A percentile compares a stretch with the other conserved stretches of the same genome.
These are phyloP conservation scores for Pelagia noctiluca DNA, from an alignment of 30 jellyfish, hydroid and myxozoan genomes.

Conservation along the genomic window DNA sequence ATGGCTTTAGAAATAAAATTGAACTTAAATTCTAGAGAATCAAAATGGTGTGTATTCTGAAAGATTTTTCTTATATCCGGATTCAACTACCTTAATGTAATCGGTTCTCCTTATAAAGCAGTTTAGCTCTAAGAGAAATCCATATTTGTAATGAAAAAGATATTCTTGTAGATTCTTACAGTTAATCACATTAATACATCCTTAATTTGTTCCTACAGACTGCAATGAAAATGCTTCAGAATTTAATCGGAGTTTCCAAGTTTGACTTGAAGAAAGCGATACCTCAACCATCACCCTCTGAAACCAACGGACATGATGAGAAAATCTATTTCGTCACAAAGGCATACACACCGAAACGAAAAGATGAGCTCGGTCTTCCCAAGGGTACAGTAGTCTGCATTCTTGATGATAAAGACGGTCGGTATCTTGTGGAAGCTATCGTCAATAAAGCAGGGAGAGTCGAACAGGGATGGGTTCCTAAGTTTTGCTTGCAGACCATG, in stretches of 20 bases:
- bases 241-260: conserved; percentile 58
- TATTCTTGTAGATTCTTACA: too few relatives aligned
- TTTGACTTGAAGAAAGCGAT: conserved; percentile 9
- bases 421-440: conserved; percentile 77
- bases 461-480: conserved; percentile 95
- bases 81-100: too few relatives aligned
- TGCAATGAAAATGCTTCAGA: conserved; percentile 3
- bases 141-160: too few relatives aligned
- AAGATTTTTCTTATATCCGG: too few relatives aligned
- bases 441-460: conserved; percentile 48
- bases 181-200: background rate
- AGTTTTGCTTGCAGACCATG: conserved; percentile 72
- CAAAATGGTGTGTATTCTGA: too few relatives aligned
- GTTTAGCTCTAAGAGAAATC: too few relatives aligned
- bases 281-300: background rate
- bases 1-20: too few relatives aligned
- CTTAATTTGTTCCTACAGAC: background rate
- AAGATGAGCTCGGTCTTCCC: conserved; percentile 80
- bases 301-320: background rate
- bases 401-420: conserved; percentile 73
- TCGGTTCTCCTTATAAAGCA: too few relatives aligned
- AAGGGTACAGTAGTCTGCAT: conserved; percentile 76
- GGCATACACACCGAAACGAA: conserved; percentile 82
- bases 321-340: conserved; percentile 22
- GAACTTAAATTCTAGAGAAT: too few relatives aligned